Evolutionary conservation across 2,113 vertebrate genomes (phyloP).

Genomic region (Leucopsar rothschildi): DNA sequence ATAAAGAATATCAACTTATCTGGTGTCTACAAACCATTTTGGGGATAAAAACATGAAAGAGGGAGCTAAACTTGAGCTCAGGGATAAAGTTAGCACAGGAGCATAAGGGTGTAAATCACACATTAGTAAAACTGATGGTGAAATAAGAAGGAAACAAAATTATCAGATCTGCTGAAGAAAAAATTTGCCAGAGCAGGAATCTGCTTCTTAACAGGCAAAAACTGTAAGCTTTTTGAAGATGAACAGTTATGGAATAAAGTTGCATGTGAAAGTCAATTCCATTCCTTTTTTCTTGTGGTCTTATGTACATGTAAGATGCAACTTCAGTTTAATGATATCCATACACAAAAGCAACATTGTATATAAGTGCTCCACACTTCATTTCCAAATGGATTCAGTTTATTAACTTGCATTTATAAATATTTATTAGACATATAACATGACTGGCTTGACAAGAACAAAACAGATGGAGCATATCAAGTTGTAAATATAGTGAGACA

Average conservation of each 20-base stretch:
- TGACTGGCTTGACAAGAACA: conserved; percentile 16
- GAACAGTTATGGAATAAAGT: not conserved
- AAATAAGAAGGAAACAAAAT: not conserved
- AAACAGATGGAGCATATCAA: not conserved
- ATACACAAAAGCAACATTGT: not conserved
- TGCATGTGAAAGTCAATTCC: not conserved
- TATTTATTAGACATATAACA: conserved; percentile 17
- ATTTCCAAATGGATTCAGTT: not conserved
- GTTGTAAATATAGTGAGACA: not conserved
- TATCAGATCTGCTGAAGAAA: not conserved
- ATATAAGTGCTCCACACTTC: not conserved
- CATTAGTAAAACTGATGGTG: not conserved
- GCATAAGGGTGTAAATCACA: not conserved
- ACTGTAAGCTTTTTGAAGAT: not conserved
- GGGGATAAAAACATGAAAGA: not conserved
- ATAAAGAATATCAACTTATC: not conserved
- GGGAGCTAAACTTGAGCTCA: not conserved
- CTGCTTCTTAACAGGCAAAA: not conserved
- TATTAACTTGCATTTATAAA: conserved; percentile 15
- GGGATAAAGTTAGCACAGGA: not conserved
- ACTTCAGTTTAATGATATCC: not conserved
- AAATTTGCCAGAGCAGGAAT: not conserved
- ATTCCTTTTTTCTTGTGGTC: not conserved
- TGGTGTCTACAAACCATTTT: not conserved
- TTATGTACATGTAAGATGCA: not conserved